Evolutionary conservation across 2,797 vertebrate genomes (phyloP).

Genomic region (Leptodactylus fallax): DNA sequence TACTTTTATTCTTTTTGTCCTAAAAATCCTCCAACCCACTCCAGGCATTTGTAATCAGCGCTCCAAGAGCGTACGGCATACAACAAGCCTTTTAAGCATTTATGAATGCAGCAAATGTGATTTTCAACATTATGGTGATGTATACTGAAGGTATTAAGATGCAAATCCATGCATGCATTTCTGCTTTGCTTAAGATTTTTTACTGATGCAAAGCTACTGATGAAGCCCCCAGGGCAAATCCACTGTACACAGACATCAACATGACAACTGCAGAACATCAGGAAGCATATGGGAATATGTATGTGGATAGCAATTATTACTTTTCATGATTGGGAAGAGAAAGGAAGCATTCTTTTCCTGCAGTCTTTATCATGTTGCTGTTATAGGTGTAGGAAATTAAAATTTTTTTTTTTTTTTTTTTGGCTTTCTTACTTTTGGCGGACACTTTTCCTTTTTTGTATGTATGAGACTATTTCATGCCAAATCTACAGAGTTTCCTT

Average conservation of each 20-base stretch:
- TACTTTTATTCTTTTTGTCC: not conserved
- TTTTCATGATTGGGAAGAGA: not conserved
- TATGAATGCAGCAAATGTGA: conserved; percentile 12
- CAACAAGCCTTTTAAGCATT: conserved; percentile 6
- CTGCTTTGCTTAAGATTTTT: conserved; percentile 29
- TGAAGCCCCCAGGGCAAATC: conserved; percentile 15
- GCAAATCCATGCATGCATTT: conserved; percentile 31
- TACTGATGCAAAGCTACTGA: conserved; percentile 28
- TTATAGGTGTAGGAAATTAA: not conserved
- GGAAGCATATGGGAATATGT: not conserved
- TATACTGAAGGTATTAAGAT: conserved; percentile 28
- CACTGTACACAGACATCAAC: conserved; percentile 18
- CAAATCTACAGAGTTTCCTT: too few relatives aligned
- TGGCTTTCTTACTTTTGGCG: too few relatives aligned
- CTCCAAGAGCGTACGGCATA: not conserved
- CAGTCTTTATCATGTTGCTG: not conserved
- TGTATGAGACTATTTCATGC: too few relatives aligned
- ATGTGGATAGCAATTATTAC: conserved; percentile 4
- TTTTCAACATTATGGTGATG: conserved; percentile 14
- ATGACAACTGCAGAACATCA: conserved; percentile 10
- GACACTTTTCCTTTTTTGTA: too few relatives aligned
- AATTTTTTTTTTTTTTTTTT: too few relatives aligned
- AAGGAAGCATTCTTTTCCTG: not conserved
- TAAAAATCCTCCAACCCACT: not conserved
- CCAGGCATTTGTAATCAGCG: not conserved